These are phyloP conservation scores for Xenopus borealis DNA, from an alignment of 2,113 vertebrate genomes.

Conservation along the genomic window DNA sequence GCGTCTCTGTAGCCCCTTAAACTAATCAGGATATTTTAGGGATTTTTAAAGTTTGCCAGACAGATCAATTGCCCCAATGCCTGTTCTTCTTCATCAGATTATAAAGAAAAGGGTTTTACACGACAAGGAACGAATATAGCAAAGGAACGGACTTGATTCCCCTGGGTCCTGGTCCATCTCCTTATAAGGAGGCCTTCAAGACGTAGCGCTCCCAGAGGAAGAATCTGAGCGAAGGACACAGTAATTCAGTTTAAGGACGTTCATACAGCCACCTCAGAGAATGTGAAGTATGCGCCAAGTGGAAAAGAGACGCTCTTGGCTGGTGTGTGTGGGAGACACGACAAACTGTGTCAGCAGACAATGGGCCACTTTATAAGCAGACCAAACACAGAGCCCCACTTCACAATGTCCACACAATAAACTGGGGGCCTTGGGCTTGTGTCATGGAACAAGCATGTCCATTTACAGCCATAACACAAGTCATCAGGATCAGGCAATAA, in stretches of 20 bases:
- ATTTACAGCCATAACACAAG: too few relatives aligned
- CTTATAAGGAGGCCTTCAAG: background rate
- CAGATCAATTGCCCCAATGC: too few relatives aligned
- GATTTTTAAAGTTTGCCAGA: too few relatives aligned
- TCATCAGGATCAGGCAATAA: too few relatives aligned
- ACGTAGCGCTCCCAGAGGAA: too few relatives aligned
- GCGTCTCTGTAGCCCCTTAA: too few relatives aligned
- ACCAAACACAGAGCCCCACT: background rate
- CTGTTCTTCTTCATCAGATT: too few relatives aligned
- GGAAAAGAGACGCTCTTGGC: background rate
- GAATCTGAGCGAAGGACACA: background rate
- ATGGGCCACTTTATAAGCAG: background rate
- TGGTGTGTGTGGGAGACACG: background rate
- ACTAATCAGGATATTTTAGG: too few relatives aligned
- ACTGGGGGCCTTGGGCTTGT: background rate
- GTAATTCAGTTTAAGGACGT: background rate
- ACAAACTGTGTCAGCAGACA: background rate
- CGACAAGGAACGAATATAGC: too few relatives aligned
- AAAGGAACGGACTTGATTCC: too few relatives aligned
- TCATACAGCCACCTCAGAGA: background rate
- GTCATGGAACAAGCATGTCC: background rate
- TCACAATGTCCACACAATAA: background rate
- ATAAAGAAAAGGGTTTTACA: too few relatives aligned
- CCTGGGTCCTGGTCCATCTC: too few relatives aligned
- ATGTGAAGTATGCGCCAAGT: background rate